phyloP scores from a whole-genome alignment of 2,113 vertebrate species.

The Xenopus laevis region DNA sequence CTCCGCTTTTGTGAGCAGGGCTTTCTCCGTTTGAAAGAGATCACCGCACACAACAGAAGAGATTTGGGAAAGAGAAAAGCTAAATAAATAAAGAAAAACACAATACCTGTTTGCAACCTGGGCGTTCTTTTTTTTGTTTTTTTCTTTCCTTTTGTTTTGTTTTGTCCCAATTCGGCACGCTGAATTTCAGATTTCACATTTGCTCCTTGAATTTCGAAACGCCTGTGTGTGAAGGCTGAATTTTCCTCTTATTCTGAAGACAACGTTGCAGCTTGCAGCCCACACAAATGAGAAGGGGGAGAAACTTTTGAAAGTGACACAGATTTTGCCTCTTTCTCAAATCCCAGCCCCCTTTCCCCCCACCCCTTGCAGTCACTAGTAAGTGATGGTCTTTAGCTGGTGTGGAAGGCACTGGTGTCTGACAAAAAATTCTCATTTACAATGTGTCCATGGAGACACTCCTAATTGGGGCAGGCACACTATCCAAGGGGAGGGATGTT shows the following conservation, averaged over 20 bases:
- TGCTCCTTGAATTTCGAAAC: neutral
- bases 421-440: slow-evolving; percentile 66
- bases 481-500: slow-evolving; percentile 58
- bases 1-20: neutral
- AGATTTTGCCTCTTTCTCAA: slow-evolving; percentile 49
- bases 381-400: slow-evolving; percentile 19
- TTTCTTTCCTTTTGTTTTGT: neutral
- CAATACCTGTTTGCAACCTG: neutral
- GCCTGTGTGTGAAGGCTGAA: neutral
- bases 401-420: slow-evolving; percentile 28
- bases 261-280: slow-evolving; percentile 12
- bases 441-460: slow-evolving; percentile 48
- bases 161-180: neutral
- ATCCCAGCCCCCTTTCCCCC: slow-evolving; percentile 53
- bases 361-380: slow-evolving; percentile 6
- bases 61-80: neutral
- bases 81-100: neutral
- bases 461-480: slow-evolving; percentile 62
- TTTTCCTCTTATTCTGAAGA: neutral
- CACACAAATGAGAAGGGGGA: slow-evolving; percentile 9
- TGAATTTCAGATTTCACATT: neutral
- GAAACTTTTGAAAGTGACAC: slow-evolving; percentile 39
- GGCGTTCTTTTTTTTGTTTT: neutral
- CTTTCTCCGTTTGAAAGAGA: neutral
- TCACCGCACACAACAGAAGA: neutral